phyloP scores from a whole-genome alignment of 2,113 vertebrate species.

The Hyla sarda region DNA sequence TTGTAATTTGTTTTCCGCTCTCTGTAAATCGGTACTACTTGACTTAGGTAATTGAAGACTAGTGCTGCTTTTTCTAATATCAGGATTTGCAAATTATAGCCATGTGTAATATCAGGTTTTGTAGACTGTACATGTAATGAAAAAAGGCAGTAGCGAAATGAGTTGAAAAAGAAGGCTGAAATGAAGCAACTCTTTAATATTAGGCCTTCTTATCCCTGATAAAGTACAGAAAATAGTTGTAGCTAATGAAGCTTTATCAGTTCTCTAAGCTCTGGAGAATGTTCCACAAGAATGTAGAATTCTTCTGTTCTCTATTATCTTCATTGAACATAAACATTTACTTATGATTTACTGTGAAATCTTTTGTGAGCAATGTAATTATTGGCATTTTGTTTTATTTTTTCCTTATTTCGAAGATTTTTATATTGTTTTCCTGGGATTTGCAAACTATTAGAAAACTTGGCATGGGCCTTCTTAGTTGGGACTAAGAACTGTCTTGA shows the following conservation, averaged over 20 bases:
- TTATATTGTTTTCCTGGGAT: not conserved
- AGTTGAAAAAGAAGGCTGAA: not conserved
- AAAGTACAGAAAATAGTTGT: not conserved
- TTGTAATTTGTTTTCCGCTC: too few species aligned
- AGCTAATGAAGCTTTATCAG: conserved; percentile 7
- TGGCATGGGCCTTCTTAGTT: not conserved
- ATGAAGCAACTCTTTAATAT: not conserved
- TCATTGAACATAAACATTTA: conserved; percentile 12
- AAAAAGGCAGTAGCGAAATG: not conserved
- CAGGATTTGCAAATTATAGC: not conserved
- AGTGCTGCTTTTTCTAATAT: not conserved
- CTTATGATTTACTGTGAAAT: conserved; percentile 1
- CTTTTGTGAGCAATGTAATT: not conserved
- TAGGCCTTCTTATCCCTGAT: not conserved
- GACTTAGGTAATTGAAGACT: not conserved
- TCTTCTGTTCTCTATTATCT: not conserved
- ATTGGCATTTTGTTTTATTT: not conserved
- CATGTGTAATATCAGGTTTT: not conserved
- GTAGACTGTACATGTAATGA: not conserved
- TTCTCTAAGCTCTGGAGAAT: not conserved
- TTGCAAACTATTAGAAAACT: not conserved
- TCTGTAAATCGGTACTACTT: too few species aligned
- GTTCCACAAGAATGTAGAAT: not conserved
- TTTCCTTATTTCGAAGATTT: not conserved
- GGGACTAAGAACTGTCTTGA: not conserved